phyloP scores from a whole-genome alignment of 1,140 invertebrate species.

The Chironomus striatipennis region DNA sequence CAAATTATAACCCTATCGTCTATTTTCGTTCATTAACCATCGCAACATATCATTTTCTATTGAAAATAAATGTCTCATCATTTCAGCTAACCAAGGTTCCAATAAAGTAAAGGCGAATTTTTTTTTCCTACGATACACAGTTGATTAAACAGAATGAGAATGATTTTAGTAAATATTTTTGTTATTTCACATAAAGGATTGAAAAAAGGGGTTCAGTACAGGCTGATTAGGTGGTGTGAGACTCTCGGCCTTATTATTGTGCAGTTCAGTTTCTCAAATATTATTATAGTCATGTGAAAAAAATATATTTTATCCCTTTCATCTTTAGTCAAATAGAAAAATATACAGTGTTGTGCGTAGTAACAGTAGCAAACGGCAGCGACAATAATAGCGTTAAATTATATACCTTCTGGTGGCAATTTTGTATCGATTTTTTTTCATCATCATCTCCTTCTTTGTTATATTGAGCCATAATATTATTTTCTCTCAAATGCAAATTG shows the following conservation, averaged over 20 bases:
- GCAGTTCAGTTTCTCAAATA: too few relatives aligned
- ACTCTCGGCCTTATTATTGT: neutral
- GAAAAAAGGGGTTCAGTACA: conserved; percentile 7
- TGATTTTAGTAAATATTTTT: conserved; percentile 19
- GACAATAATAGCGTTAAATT: conserved; percentile 7
- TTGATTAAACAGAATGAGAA: conserved; percentile 21
- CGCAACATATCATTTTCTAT: conserved; percentile 15
- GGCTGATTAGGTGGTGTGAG: neutral
- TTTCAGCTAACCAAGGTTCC: conserved; percentile 20
- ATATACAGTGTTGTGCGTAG: neutral
- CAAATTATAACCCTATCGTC: conserved; percentile 22
- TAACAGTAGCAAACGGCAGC: too few relatives aligned
- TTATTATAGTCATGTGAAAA: too few relatives aligned
- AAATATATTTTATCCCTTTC: conserved; percentile 2
- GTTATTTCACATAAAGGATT: neutral
- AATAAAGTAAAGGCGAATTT: too few relatives aligned
- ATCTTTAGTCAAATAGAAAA: conserved; percentile 14
- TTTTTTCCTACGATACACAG: neutral
- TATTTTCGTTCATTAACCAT: conserved; percentile 19
- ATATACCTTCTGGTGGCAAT: conserved; percentile 12
- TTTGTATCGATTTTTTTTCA: neutral
- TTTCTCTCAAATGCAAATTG: neutral
- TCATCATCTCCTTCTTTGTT: too few relatives aligned
- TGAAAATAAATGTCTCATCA: conserved; percentile 18
- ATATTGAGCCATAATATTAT: neutral